Evolutionary conservation across 2,113 vertebrate genomes (phyloP), one percentile per base, ranked within the genome.

Genomic region (Oncorhynchus kisutch): DNA sequence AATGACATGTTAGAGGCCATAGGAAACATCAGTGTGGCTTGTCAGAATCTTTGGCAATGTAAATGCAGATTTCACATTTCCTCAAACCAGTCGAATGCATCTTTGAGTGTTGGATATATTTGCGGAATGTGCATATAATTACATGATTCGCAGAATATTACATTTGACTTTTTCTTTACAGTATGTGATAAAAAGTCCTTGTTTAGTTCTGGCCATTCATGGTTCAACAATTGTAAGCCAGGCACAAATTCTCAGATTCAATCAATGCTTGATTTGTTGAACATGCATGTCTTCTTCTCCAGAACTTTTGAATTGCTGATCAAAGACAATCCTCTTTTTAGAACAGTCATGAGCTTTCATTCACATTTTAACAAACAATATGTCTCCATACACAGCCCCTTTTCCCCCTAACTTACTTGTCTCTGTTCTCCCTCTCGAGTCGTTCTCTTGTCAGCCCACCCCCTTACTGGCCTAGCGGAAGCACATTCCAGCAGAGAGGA

Each of bases 401-500:
- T 31, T 66, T 48, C 1, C 31, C 31, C 22, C 27, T 29, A 39
- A 34, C 4, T 11, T 11, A 29, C 54, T n/a, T 67, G 72, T 75
- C 60, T 59, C 29, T 76, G 51, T 68, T 74, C 65, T 70, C 75
- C 81, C 62, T 79, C 78, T 80, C 75, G 65, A 57, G 51, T 39
- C 67, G 14, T 16, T 18, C 64, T 69, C 67, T 60, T 45, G 24
- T 70, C 31, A 25, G 51, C 51, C 48, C 57, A 39, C 70, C 34
- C 67, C 60, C 72, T 5, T 57, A 49, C 29, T 72, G 71, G 60
- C 51, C 74, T 4, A 13, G 64, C 45, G 70, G 89, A 90, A 88
- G 81, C 81, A 0, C 87, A 89, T 91, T 91, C 91, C 88, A 81
- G 72, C 67, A 45, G 39, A 45, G 39, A 45, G 39, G 8, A 45